These are phyloP conservation scores for Hypomecis atomaria DNA, from an alignment of 2,888 invertebrate species.

Conservation along the genomic window DNA sequence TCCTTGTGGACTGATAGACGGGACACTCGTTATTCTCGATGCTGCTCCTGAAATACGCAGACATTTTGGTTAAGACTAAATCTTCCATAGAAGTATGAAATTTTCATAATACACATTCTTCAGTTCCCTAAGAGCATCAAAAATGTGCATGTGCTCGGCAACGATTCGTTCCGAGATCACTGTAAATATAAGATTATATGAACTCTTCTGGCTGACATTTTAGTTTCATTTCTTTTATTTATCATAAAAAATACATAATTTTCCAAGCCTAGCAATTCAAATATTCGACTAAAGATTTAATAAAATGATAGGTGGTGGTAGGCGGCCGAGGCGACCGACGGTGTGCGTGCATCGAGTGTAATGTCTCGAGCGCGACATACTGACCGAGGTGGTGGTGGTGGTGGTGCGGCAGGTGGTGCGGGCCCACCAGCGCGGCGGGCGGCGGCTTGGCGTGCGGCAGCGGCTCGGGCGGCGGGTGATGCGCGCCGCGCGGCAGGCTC, in stretches of 20 bases:
- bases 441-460: slow-evolving; percentile 46
- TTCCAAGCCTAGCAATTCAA: no score
- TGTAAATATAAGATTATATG: no score
- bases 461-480: slow-evolving; percentile 61
- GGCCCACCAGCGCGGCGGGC: slow-evolving; percentile 51
- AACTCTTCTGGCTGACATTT: no score
- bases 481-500: slow-evolving; percentile 79
- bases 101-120: not conserved
- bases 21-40: slow-evolving; percentile 83
- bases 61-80: not conserved
- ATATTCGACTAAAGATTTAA: no score
- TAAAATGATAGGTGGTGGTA: no score
- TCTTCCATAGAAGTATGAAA: not conserved
- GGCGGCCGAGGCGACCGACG: no score
- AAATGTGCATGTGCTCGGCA: no score
- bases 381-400: slow-evolving; percentile 38
- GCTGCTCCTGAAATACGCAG: slow-evolving; percentile 65
- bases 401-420: slow-evolving; percentile 43
- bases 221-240: no score
- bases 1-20: slow-evolving; percentile 86
- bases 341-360: not conserved
- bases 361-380: not conserved
- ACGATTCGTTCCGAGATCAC: no score
- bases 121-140: no score
- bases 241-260: no score